Conservation (phyloP, 2,888 invertebrate genomes). For the Callyntrura guangdongensis region DNA sequence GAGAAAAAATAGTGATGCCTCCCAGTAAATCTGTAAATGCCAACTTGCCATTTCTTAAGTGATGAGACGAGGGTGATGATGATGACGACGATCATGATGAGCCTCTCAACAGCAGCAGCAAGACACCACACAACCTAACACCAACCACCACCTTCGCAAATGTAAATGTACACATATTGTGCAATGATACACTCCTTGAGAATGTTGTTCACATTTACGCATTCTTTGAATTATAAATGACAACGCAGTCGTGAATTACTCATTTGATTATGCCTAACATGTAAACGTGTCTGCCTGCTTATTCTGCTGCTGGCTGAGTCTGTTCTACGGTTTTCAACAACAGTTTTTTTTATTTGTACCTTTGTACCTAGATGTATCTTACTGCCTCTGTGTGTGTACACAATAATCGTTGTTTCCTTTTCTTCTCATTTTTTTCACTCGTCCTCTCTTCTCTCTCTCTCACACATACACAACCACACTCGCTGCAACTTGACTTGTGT, state of each 20-base stretch:
- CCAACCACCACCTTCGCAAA: conserved; percentile 69
- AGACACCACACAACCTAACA: conserved; percentile 48
- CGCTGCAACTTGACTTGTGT: conserved; percentile 35
- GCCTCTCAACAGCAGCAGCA: conserved; percentile 65
- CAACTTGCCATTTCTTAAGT: conserved; percentile 72
- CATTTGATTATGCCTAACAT: conserved; percentile 62
- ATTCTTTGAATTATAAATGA: conserved; percentile 79
- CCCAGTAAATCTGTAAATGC: conserved; percentile 65
- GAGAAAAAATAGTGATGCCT: conserved; percentile 55
- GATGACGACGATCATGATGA: conserved; percentile 64
- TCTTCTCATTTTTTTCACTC: conserved; percentile 8
- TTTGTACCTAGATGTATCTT: neutral
- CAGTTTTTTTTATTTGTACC: neutral
- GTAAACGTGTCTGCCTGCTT: neutral
- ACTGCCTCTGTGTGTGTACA: neutral
- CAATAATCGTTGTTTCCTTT: conserved; percentile 42
- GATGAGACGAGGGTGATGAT: conserved; percentile 57
- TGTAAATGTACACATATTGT: conserved; percentile 45
- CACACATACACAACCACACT: too few relatives aligned
- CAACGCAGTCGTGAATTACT: conserved; percentile 68
- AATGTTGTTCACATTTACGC: conserved; percentile 72
- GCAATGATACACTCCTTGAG: conserved; percentile 57
- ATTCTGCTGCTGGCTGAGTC: neutral
- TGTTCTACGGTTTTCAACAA: neutral
- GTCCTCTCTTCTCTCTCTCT: neutral